Percentiles rank a stretch among this genome's conserved stretches.
Conservation (phyloP, 2,113 vertebrate species). For the Leucopternis melanops region DNA sequence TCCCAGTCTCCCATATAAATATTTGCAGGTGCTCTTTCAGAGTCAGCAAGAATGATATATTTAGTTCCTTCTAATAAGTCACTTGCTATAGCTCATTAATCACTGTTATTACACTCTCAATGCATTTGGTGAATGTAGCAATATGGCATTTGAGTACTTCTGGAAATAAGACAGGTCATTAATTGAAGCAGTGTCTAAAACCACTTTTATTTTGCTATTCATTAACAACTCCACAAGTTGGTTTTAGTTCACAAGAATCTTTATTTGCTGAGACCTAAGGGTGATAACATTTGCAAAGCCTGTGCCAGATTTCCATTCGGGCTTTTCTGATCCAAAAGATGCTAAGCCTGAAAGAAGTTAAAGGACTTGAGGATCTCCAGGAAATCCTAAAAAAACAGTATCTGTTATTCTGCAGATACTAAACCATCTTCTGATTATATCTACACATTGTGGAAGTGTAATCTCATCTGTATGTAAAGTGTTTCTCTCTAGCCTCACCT, state of each 20-base stretch:
- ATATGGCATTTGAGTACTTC: neutral
- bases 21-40: slow-evolving; percentile 11
- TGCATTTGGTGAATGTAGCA: neutral
- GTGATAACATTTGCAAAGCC: neutral
- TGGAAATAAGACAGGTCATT: neutral
- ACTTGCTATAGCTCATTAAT: slow-evolving; percentile 18
- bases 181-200: neutral
- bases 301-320: neutral
- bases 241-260: neutral
- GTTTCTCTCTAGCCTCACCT: neutral
- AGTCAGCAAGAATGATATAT: neutral
- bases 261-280: neutral
- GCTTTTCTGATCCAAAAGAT: neutral
- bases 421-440: neutral
- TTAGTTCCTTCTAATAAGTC: slow-evolving; percentile 24
- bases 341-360: neutral
- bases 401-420: neutral
- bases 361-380: neutral
- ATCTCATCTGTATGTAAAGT: neutral
- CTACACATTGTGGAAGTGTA: neutral
- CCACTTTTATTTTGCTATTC: neutral
- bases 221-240: neutral
- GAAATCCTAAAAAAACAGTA: neutral
- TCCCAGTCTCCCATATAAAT: neutral
- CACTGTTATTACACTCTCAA: slow-evolving; percentile 1